Conservation (phyloP, 1,140 invertebrate genomes). For the Drosophila subpulchrella region DNA sequence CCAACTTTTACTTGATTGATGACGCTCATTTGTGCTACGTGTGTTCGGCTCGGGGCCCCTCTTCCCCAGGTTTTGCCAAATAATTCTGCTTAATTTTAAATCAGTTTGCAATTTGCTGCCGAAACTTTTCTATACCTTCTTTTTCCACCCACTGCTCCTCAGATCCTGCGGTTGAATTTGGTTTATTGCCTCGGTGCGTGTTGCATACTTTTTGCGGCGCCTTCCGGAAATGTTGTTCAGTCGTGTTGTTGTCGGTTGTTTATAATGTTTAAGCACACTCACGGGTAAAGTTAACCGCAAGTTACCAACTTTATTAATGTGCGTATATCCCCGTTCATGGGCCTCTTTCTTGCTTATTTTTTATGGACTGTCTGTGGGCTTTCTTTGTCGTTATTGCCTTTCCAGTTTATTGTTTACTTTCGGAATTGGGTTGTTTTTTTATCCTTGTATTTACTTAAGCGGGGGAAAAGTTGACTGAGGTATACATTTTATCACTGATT, state of each 20-base stretch:
- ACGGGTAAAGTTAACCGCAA: conserved; percentile 81
- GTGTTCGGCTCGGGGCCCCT: conserved; percentile 17
- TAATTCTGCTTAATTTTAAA: conserved; percentile 83
- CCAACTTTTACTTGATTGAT: conserved; percentile 63
- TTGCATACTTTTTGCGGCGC: conserved; percentile 67
- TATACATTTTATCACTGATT: conserved; percentile 27
- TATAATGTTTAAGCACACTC: conserved; percentile 82
- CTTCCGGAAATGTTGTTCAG: conserved; percentile 68
- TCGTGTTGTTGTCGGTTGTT: conserved; percentile 59
- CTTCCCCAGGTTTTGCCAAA: conserved; percentile 52
- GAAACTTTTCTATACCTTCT: conserved; percentile 34
- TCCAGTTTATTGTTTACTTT: conserved; percentile 39
- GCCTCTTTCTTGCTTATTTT: conserved; percentile 31
- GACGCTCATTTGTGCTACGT: conserved; percentile 74
- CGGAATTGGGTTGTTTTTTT: conserved; percentile 39
- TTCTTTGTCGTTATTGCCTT: conserved; percentile 41
- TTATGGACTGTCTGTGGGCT: conserved; percentile 62
- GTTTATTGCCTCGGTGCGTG: conserved; percentile 78
- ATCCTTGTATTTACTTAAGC: conserved; percentile 52
- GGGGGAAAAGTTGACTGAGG: conserved; percentile 21
- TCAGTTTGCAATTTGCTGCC: conserved; percentile 77
- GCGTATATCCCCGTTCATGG: conserved; percentile 29
- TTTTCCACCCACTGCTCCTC: background rate
- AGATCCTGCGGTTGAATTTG: conserved; percentile 62
- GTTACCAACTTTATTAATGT: conserved; percentile 83